phyloP scores from a whole-genome alignment of 2,797 vertebrate species.

The Poeciliopsis presidionis region DNA sequence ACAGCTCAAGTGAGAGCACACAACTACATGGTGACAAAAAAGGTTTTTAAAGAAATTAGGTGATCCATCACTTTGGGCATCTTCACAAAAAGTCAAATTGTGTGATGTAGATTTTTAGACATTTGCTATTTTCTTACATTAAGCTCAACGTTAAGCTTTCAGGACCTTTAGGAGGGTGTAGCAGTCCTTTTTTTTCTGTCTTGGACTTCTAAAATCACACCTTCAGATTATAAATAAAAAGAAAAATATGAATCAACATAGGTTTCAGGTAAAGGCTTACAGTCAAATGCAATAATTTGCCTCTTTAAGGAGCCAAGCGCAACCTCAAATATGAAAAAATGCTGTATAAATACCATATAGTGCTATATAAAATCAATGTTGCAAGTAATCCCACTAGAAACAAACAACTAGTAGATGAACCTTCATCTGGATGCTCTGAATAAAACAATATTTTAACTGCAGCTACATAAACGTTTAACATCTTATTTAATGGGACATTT shows the following conservation, averaged over 20 bases:
- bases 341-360: background rate
- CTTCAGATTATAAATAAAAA: background rate
- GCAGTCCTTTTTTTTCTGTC: background rate
- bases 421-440: background rate
- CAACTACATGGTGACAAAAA: slow-evolving; percentile 23
- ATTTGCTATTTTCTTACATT: background rate
- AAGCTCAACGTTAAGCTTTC: background rate
- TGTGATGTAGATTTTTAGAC: background rate
- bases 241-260: background rate
- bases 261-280: background rate
- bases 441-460: background rate
- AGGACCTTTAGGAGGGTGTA: background rate
- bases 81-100: background rate
- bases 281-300: background rate
- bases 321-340: background rate
- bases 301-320: background rate
- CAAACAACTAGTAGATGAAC: background rate
- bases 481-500: background rate
- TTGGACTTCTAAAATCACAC: background rate
- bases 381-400: background rate
- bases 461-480: background rate
- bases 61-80: background rate
- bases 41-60: background rate
- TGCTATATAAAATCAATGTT: background rate
- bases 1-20: slow-evolving; percentile 44